phyloP scores from a whole-genome alignment of 2,113 vertebrate species.

The Plectropomus leopardus region DNA sequence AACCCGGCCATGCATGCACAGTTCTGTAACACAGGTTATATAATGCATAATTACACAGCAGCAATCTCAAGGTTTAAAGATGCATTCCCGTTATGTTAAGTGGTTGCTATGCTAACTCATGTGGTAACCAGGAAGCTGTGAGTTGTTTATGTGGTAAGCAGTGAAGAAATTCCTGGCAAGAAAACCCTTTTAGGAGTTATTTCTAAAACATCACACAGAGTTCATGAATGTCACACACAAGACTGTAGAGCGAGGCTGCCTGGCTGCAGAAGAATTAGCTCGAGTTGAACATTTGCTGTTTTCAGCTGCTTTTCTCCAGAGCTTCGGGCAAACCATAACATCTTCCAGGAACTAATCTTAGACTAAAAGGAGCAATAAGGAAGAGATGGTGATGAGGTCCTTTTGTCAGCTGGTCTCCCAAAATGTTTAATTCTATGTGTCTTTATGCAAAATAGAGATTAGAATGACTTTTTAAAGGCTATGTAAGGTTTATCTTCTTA shows the following conservation, averaged over 20 bases:
- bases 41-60: slow-evolving; percentile 52
- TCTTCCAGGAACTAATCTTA: slow-evolving; percentile 46
- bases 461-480: no score
- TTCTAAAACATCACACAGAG: slow-evolving; percentile 37
- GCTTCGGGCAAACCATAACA: slow-evolving; percentile 27
- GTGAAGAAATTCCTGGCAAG: slow-evolving; percentile 37
- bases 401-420: slow-evolving; percentile 16
- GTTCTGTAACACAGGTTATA: slow-evolving; percentile 30
- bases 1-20: slow-evolving; percentile 14
- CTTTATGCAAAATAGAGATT: not conserved
- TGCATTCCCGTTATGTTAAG: slow-evolving; percentile 31
- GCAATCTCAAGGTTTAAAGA: slow-evolving; percentile 43
- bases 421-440: not conserved
- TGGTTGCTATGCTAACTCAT: slow-evolving; percentile 27
- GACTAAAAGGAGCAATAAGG: slow-evolving; percentile 22
- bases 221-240: slow-evolving; percentile 30
- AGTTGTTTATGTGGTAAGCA: slow-evolving; percentile 10
- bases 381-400: slow-evolving; percentile 11
- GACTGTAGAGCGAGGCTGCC: slow-evolving; percentile 15
- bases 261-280: slow-evolving; percentile 16
- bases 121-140: slow-evolving; percentile 40
- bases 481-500: slow-evolving; percentile 5
- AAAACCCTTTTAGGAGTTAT: slow-evolving; percentile 48
- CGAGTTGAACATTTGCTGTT: slow-evolving; percentile 15
- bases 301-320: slow-evolving; percentile 24